phyloP scores from a whole-genome alignment of 2,113 vertebrate genomes.

The Dermatemys mawii region DNA sequence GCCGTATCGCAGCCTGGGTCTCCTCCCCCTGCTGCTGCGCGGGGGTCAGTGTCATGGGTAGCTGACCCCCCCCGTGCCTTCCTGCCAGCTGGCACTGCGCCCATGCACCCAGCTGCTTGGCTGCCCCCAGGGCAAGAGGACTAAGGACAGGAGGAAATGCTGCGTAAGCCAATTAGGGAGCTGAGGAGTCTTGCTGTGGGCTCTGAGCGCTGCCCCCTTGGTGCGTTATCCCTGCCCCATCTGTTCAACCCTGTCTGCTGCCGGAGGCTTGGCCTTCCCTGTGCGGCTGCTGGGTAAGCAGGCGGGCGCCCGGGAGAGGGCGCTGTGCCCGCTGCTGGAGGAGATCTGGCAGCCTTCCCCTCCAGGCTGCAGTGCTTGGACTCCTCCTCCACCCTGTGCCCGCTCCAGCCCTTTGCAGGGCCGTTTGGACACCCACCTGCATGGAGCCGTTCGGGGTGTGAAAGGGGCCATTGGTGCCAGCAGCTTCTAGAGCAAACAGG shows the following conservation, averaged over 20 bases:
- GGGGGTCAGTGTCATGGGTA: neutral
- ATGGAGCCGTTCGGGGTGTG: neutral
- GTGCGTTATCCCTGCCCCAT: neutral
- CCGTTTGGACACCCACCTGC: neutral
- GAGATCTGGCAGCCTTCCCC: neutral
- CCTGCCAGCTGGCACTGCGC: too few relatives aligned
- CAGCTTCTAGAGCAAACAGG: neutral
- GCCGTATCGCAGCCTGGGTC: too few relatives aligned
- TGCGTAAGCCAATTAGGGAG: neutral
- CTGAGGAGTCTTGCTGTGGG: neutral
- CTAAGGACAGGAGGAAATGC: neutral
- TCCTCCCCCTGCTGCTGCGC: neutral
- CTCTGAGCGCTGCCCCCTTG: too few relatives aligned
- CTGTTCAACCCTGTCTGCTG: neutral
- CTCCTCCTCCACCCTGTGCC: neutral
- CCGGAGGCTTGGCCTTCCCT: neutral
- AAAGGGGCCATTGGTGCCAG: neutral
- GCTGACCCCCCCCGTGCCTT: neutral
- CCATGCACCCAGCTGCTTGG: neutral
- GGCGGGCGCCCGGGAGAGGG: neutral
- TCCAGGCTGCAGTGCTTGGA: neutral
- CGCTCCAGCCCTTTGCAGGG: neutral
- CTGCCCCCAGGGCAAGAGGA: neutral
- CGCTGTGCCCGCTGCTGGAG: neutral
- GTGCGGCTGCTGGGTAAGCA: too few relatives aligned